Evolutionary conservation across 2,888 invertebrate species (phyloP), one percentile per base, ranked within the genome.

Genomic region (Drosophila basisetae): DNA sequence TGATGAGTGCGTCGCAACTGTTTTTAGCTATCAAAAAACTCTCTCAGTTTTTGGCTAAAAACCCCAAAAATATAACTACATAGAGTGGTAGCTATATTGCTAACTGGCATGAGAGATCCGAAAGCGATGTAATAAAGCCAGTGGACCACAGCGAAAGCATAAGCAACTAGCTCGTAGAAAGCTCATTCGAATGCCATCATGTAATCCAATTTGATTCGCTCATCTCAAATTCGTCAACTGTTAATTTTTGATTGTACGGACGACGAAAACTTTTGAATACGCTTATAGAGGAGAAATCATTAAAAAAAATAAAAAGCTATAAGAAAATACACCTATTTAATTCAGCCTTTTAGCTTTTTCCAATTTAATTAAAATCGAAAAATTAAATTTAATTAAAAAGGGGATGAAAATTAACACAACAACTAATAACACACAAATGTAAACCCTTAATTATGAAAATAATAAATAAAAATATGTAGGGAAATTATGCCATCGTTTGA

Each of bases 11-110:
- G 63, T 69, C 66, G 63, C 49, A 69, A 50, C 65, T 52, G 55
- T 72, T 85, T 88, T 84, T 80, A 80, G 83, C 84, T 82, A 84
- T 83, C 86, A 83, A 85, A 83, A 85, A 88, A 78, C 79, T 69
- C 73, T 56, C 82, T 80, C 85, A 73, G 71, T 83, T 80, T 80
- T 83, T 85, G 78, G 80, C 85, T 69, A 78, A 83, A 56, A 69
- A 67, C 69, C 68, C 72, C 59, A 65, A 67, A 68, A 60, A 39
- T 49, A 31, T 28, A 56, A 35, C 22, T 33, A 30, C 11, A 18
- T 6, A 13, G 4, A 37, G 54, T 11, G 25, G 18, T 5, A 7
- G 25, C 11, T 3, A 59, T 49, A 37, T 49, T 30, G 60, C 33
- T 31, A 25, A 25, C 53, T 30, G 18, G 16, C 33, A 58, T 22